Conservation (phyloP, 2,888 invertebrate species). For the Therioaphis trifolii region DNA sequence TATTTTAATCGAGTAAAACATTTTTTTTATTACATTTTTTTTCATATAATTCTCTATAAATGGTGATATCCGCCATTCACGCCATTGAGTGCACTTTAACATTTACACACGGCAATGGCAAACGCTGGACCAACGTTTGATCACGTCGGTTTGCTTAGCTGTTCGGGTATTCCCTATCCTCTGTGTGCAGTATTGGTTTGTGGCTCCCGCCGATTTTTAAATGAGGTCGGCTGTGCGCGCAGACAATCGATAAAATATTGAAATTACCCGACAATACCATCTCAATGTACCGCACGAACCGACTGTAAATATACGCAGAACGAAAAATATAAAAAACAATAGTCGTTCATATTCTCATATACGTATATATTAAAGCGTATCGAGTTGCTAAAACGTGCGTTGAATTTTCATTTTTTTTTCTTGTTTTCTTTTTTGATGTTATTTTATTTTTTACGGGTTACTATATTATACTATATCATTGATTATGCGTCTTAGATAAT, state of each 20-base stretch:
- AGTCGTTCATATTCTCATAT: not conserved
- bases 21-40: no score
- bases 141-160: not conserved
- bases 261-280: not conserved
- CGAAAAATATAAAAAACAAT: not conserved
- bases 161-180: not conserved
- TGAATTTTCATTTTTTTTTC: conserved; percentile 15
- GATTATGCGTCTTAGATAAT: no score
- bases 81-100: not conserved
- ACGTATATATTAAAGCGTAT: not conserved
- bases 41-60: no score
- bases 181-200: not conserved
- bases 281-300: conserved; percentile 7
- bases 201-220: not conserved
- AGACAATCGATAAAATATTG: conserved; percentile 30
- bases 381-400: not conserved
- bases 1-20: no score
- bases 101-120: not conserved
- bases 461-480: not conserved
- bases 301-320: conserved; percentile 15
- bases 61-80: not conserved
- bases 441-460: not conserved
- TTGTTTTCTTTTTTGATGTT: not conserved
- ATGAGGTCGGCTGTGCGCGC: not conserved
- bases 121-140: conserved; percentile 9